Percentiles rank a stretch among this genome's conserved stretches.
Evolutionary conservation across 2,113 vertebrate genomes (phyloP).

Genomic region (Mystacornis crossleyi): DNA sequence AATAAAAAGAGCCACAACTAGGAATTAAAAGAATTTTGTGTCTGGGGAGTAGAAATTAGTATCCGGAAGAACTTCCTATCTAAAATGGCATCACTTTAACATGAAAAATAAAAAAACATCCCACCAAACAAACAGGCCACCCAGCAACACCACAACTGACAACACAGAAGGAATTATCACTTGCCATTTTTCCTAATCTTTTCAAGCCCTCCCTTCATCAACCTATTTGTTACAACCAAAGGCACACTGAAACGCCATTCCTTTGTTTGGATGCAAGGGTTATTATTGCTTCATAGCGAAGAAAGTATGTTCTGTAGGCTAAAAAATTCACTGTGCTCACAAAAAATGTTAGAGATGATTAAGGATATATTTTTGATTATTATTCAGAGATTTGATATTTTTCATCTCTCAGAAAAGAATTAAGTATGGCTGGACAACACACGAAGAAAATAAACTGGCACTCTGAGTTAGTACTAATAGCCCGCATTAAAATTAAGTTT

Average conservation of each 20-base stretch:
- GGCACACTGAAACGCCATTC: not conserved
- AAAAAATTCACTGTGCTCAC: not conserved
- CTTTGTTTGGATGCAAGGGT: not conserved
- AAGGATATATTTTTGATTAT: not conserved
- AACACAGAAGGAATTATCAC: not conserved
- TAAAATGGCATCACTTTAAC: not conserved
- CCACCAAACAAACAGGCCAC: not conserved
- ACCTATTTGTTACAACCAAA: not conserved
- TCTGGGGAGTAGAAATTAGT: not conserved
- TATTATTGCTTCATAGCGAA: not conserved
- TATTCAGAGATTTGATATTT: not conserved
- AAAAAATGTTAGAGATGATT: not conserved
- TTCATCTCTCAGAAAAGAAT: not conserved
- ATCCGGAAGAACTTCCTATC: not conserved
- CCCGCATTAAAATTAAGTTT: not conserved
- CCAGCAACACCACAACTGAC: not conserved
- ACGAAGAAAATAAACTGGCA: not conserved
- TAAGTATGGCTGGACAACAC: not conserved
- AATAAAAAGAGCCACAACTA: not conserved
- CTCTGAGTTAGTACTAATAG: not conserved
- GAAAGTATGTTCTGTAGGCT: not conserved
- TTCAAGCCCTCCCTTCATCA: not conserved
- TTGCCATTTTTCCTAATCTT: not conserved
- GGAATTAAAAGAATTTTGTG: not conserved
- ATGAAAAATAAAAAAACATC: not conserved